phyloP scores from a whole-genome alignment of 2,113 vertebrate genomes.

The Platycercus adscitus region DNA sequence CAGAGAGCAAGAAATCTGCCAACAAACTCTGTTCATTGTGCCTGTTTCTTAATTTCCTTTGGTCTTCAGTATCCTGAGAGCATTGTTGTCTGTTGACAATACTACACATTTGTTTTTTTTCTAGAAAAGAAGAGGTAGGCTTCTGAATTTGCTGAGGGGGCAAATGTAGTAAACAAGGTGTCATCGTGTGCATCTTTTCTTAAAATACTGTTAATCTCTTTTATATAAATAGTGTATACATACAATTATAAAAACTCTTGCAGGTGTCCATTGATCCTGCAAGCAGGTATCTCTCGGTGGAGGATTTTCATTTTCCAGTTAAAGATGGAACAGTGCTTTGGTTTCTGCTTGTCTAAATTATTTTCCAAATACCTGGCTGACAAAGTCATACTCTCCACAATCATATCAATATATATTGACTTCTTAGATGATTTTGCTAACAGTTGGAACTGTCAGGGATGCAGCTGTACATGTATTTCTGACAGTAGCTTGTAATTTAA shows the following conservation, averaged over 20 bases:
- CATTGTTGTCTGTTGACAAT: neutral
- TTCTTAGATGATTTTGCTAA: conserved; percentile 15
- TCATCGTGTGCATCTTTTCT: neutral
- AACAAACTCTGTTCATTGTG: neutral
- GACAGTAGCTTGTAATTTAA: conserved; percentile 3
- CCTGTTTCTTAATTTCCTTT: neutral
- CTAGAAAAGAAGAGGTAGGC: neutral
- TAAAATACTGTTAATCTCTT: neutral
- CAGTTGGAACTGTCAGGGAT: neutral
- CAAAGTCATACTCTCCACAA: conserved; percentile 3
- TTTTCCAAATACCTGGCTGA: conserved; percentile 8
- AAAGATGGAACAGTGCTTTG: neutral
- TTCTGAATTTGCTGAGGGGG: neutral
- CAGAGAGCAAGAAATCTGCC: neutral
- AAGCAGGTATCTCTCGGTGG: neutral
- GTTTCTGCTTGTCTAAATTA: conserved; percentile 38
- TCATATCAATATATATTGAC: conserved; percentile 58
- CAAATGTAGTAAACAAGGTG: neutral
- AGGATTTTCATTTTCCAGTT: conserved; percentile 32
- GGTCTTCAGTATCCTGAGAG: neutral
- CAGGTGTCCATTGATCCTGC: neutral
- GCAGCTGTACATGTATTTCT: conserved; percentile 1
- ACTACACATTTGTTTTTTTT: neutral
- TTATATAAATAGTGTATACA: neutral
- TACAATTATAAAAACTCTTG: neutral